Evolutionary conservation across 2,888 invertebrate species (phyloP).

Genomic region (Mimachlamys varia): DNA sequence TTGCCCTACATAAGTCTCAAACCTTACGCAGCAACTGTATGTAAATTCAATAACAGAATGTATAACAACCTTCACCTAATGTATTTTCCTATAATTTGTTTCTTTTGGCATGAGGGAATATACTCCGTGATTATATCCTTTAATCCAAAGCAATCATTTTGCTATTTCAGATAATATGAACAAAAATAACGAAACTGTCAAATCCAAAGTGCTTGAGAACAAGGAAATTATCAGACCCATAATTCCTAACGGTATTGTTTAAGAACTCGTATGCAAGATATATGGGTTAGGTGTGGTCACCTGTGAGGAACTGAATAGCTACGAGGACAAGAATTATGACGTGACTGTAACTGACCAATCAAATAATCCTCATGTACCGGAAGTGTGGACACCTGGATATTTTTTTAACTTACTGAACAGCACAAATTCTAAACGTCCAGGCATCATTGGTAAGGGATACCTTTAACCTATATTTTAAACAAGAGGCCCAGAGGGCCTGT

Average conservation of each 20-base stretch:
- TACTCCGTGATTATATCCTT: too few relatives aligned
- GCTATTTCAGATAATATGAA: neutral
- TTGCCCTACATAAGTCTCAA: too few relatives aligned
- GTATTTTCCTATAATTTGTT: too few relatives aligned
- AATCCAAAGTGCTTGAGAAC: neutral
- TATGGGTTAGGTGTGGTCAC: constrained; percentile 51
- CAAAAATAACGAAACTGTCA: neutral
- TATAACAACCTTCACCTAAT: too few relatives aligned
- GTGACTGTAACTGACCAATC: constrained; percentile 83
- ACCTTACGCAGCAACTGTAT: too few relatives aligned
- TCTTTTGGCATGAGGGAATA: too few relatives aligned
- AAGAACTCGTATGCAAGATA: constrained; percentile 42
- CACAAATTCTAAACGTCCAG: constrained; percentile 53
- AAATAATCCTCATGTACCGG: constrained; percentile 63
- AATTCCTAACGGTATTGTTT: constrained; percentile 45
- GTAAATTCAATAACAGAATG: too few relatives aligned
- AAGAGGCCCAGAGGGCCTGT: too few relatives aligned
- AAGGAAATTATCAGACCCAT: constrained; percentile 45
- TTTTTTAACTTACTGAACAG: constrained; percentile 83
- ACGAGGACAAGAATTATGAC: constrained; percentile 91
- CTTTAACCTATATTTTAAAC: neutral
- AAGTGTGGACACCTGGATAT: constrained; percentile 73
- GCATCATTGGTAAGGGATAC: constrained; percentile 52
- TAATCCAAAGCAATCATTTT: too few relatives aligned
- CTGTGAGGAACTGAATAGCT: constrained; percentile 86